phyloP scores from a whole-genome alignment of 2,888 invertebrate genomes.

The Himalopsyche tibetana region DNA sequence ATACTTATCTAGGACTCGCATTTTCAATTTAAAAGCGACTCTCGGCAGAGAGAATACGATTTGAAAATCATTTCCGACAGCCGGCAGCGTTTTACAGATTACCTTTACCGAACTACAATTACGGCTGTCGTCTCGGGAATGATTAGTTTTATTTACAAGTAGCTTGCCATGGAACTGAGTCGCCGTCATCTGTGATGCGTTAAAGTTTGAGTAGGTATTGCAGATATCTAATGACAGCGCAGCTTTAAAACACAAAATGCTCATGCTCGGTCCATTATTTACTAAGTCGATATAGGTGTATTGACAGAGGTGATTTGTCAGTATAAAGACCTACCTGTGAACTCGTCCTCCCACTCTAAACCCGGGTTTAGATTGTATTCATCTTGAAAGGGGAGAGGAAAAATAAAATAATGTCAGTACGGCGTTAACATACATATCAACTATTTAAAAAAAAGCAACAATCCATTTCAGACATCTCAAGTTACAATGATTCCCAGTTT shows the following conservation, averaged over 20 bases:
- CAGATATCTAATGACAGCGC: not conserved
- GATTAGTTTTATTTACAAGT: conserved; percentile 9
- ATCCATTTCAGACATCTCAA: conserved; percentile 55
- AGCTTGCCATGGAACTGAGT: not conserved
- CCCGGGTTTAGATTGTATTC: conserved; percentile 99
- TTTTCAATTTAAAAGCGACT: conserved; percentile 1
- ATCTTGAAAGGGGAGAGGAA: conserved; percentile 89
- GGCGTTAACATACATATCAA: conserved; percentile 63
- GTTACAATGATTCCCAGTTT: conserved; percentile 64
- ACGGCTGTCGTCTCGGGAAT: no score
- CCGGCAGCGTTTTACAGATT: no score
- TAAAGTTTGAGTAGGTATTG: conserved; percentile 9
- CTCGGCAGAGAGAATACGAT: no score
- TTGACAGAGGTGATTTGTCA: conserved; percentile 68
- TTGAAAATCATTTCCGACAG: no score
- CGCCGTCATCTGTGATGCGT: conserved; percentile 5
- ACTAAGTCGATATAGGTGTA: conserved; percentile 22
- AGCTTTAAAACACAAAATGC: conserved; percentile 37
- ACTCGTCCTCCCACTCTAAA: conserved; percentile 99
- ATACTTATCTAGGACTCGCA: conserved; percentile 22
- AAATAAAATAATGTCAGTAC: conserved; percentile 78
- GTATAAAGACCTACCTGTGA: conserved; percentile 94
- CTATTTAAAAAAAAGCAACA: conserved; percentile 52
- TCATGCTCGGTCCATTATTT: conserved; percentile 36
- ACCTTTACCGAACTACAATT: no score